phyloP scores from a whole-genome alignment of 2,888 invertebrate species.

The Elysia crispata region DNA sequence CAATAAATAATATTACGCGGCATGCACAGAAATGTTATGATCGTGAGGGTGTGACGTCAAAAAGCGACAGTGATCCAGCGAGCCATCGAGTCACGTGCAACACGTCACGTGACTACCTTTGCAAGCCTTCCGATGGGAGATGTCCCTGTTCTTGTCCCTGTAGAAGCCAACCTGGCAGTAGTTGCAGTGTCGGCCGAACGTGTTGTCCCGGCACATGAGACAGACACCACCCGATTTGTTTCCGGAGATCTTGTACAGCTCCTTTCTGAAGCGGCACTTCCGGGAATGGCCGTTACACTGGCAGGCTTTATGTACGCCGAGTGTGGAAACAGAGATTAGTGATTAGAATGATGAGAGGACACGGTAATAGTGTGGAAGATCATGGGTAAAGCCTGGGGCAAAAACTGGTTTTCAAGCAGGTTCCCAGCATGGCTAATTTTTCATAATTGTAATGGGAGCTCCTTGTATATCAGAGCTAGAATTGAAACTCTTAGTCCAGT shows the following conservation, averaged over 20 bases:
- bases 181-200: constrained; percentile 97
- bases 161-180: constrained; percentile 98
- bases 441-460: neutral
- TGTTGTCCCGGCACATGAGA: constrained; percentile 94
- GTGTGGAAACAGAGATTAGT: neutral
- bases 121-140: constrained; percentile 96
- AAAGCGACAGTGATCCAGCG: no score
- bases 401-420: neutral
- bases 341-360: no score
- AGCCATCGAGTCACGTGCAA: no score
- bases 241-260: constrained; percentile 95
- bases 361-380: no score
- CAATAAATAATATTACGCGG: no score
- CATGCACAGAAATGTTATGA: no score
- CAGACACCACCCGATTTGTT: constrained; percentile 97
- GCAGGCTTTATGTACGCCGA: constrained; percentile 85
- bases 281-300: constrained; percentile 98
- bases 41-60: no score
- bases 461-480: neutral
- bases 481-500: no score
- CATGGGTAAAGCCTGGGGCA: no score
- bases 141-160: constrained; percentile 91
- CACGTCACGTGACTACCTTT: constrained; percentile 86
- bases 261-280: constrained; percentile 98
- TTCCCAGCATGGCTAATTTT: neutral